phyloP scores from a whole-genome alignment of 1,140 invertebrate genomes.

The Drepana arcuata region DNA sequence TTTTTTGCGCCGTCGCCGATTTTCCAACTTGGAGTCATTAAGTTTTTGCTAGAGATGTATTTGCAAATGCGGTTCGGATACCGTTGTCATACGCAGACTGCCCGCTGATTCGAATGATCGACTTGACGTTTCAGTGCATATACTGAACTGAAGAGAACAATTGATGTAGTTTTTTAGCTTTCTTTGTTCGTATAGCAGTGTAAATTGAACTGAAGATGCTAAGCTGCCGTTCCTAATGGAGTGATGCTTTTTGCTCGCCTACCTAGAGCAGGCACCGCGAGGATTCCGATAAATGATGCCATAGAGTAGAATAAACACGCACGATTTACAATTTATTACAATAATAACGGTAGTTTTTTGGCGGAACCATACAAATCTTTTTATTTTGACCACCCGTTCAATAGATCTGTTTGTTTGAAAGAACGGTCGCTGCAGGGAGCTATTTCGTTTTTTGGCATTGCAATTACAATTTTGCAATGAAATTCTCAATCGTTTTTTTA shows the following conservation, averaged over 20 bases:
- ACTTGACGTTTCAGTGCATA: conserved; percentile 21
- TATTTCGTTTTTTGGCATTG: too few relatives aligned
- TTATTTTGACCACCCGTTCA: conserved; percentile 14
- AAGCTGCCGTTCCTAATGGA: conserved; percentile 13
- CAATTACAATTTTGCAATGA: too few relatives aligned
- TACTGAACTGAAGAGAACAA: conserved; percentile 18
- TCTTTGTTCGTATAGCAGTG: conserved; percentile 23
- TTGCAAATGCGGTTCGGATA: conserved; percentile 24
- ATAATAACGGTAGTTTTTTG: conserved; percentile 24
- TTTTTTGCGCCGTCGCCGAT: conserved; percentile 6
- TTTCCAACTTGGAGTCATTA: conserved; percentile 17
- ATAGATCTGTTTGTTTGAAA: conserved; percentile 1
- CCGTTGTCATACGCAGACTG: conserved; percentile 16
- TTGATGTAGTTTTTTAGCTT: conserved; percentile 16
- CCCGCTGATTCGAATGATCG: conserved; percentile 17
- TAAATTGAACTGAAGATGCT: conserved; percentile 19
- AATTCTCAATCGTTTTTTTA: too few relatives aligned
- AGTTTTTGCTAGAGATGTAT: conserved; percentile 17
- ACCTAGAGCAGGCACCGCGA: too few relatives aligned
- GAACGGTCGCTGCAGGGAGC: too few relatives aligned
- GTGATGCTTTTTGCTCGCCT: conserved; percentile 16
- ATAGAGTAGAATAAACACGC: conserved; percentile 26
- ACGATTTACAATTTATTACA: conserved; percentile 25
- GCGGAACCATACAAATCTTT: conserved; percentile 13
- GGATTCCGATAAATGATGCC: too few relatives aligned